phyloP scores from a whole-genome alignment of 2,888 invertebrate genomes.

The Chymomyza amoena region DNA sequence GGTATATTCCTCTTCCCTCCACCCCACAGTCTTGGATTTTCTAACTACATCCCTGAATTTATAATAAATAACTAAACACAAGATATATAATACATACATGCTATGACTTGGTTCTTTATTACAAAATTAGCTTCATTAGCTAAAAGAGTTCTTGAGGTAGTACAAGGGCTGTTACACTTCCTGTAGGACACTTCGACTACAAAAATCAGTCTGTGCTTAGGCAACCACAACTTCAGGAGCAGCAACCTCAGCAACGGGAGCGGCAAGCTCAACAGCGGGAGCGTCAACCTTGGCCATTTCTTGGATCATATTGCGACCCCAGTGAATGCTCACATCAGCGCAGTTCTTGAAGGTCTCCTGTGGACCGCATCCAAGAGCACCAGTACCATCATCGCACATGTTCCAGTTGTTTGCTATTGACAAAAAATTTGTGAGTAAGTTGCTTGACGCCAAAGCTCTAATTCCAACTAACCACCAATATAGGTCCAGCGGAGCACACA shows the following conservation, averaged over 20 bases:
- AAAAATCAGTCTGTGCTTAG: background rate
- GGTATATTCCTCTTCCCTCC: too few relatives aligned
- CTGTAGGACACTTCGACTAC: background rate
- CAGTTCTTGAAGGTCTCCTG: slow-evolving; percentile 81
- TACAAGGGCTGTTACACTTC: background rate
- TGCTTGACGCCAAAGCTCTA: slow-evolving; percentile 13
- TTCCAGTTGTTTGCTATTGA: slow-evolving; percentile 80
- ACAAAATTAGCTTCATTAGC: background rate
- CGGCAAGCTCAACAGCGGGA: slow-evolving; percentile 1
- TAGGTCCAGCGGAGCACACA: slow-evolving; percentile 82
- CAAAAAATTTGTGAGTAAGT: background rate
- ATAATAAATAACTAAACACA: background rate
- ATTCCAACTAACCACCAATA: slow-evolving; percentile 68
- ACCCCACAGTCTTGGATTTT: too few relatives aligned
- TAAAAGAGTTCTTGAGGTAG: background rate
- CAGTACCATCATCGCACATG: slow-evolving; percentile 75
- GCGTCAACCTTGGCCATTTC: slow-evolving; percentile 20
- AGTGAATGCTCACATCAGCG: slow-evolving; percentile 78
- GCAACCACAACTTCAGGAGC: background rate
- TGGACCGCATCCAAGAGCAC: slow-evolving; percentile 79
- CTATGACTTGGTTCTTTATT: background rate
- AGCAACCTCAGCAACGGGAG: background rate
- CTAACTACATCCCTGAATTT: too few relatives aligned
- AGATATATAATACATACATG: background rate
- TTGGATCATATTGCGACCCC: slow-evolving; percentile 49